Evolutionary conservation across 2,113 vertebrate species (phyloP).

Genomic region (Zingel zingel): DNA sequence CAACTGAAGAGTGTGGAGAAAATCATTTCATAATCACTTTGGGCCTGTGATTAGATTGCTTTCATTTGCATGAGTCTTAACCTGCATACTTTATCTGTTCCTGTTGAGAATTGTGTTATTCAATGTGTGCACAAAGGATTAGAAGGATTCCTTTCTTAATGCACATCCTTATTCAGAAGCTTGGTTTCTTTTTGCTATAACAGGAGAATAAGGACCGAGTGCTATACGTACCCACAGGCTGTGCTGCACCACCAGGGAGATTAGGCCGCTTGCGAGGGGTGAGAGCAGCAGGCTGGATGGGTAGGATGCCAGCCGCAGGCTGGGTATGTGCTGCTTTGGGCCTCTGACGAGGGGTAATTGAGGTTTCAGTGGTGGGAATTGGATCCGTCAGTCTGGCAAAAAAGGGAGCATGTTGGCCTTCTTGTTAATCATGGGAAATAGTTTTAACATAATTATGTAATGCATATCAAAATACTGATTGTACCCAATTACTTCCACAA

Average conservation of each 20-base stretch:
- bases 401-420: conserved; percentile 37
- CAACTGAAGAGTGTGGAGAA: conserved; percentile 12
- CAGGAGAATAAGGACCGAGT: conserved; percentile 13
- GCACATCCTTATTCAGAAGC: conserved; percentile 28
- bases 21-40: conserved; percentile 33
- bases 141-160: conserved; percentile 3
- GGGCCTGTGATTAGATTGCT: conserved; percentile 18
- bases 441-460: conserved; percentile 50
- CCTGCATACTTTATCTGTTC: conserved; percentile 32
- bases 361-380: conserved; percentile 97
- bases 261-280: conserved; percentile 95
- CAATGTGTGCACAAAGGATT: conserved; percentile 30
- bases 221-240: conserved; percentile 86
- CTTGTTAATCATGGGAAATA: conserved; percentile 53
- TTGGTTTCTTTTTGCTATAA: conserved; percentile 13
- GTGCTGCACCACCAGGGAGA: conserved; percentile 81
- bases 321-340: conserved; percentile 97
- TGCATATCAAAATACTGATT: conserved; percentile 41
- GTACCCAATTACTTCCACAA: conserved; percentile 44
- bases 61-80: conserved; percentile 38
- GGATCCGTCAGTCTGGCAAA: conserved; percentile 93
- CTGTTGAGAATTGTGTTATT: conserved; percentile 28
- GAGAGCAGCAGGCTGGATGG: conserved; percentile 95
- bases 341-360: conserved; percentile 96
- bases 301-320: conserved; percentile 92